Base-by-base conservation (phyloP, 2,113 vertebrate species). In the Pelecanoides urinatrix region DNA sequence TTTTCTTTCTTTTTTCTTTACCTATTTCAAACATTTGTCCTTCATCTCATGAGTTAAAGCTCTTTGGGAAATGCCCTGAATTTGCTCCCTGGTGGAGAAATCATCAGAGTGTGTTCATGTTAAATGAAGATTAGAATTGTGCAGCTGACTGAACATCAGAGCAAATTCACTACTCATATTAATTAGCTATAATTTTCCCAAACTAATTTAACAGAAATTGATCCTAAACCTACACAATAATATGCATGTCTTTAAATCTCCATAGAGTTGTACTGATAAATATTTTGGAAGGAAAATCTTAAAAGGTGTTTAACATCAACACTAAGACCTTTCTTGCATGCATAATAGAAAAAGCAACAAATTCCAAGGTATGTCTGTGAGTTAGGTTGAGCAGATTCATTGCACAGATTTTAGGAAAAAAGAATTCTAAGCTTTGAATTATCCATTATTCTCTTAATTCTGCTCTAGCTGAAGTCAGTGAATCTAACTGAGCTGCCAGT, bases 51-150 rank as follows among this genome's bases (percentile, higher is more conserved):
- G 74, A 27, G 36, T 88, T 92, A 88, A 68, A 96, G 27, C 16
- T 73, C 36, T 79, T 79, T 65, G 40, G 21, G 58, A 86, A 85
- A 68, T 59, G 36, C 27, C 21, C 27, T 72, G 20, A 75, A 26
- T 92, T 92, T 92, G 10, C 34, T 94, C 34, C 38, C 32, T 81
- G 45, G 21, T 61, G 74, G n/a, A 92, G 80, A 88, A 88, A 58
- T 75, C 71, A 67, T 75, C 62, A 59, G 50, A 26, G 56, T 40
- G 30, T 42, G 21, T 74, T 87, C 56, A 61, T 52, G 42, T 93
- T 93, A 83, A 94, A 80, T 62, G 71, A 86, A 83, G 82, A 88
- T 90, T 70, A 82, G 75, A 92, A 88, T 92, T 90, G 90, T 91
- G 62, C 77, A 76, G 45, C 50, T 94, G 85, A 73, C 58, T 96